Conservation (phyloP, 2,888 invertebrate species). For the Drosophila villosipedis region DNA sequence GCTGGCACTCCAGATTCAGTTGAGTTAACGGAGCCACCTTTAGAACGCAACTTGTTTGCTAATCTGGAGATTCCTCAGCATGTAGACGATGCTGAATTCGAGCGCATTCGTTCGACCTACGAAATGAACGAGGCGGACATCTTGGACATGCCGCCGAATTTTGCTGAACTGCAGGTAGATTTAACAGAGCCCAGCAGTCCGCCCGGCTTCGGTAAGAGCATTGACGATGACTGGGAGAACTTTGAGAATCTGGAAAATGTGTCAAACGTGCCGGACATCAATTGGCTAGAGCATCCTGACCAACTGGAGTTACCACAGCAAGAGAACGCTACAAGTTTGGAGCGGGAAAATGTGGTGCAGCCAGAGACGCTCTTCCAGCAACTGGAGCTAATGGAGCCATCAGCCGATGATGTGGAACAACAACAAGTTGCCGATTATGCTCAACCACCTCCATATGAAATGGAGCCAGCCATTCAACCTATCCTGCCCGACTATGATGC, state of each 20-base stretch:
- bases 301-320: conserved; percentile 33
- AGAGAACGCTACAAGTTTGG: conserved; percentile 11
- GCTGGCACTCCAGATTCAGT: conserved; percentile 58
- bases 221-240: conserved; percentile 80
- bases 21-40: conserved; percentile 16
- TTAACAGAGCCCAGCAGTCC: conserved; percentile 40
- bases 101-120: conserved; percentile 69
- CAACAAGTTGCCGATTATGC: background rate
- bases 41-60: conserved; percentile 46
- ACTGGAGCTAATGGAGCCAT: conserved; percentile 49
- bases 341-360: conserved; percentile 39
- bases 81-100: conserved; percentile 64
- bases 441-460: conserved; percentile 62
- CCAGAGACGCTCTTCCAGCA: conserved; percentile 49
- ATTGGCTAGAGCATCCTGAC: conserved; percentile 53
- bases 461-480: conserved; percentile 7
- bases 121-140: conserved; percentile 79
- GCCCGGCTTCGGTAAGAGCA: conserved; percentile 77
- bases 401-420: background rate
- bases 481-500: conserved; percentile 70
- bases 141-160: conserved; percentile 54
- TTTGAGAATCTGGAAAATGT: conserved; percentile 69
- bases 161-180: conserved; percentile 29
- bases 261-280: conserved; percentile 38
- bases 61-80: conserved; percentile 49